phyloP scores from a whole-genome alignment of 1,140 invertebrate genomes.

The Nephila pilipes region DNA sequence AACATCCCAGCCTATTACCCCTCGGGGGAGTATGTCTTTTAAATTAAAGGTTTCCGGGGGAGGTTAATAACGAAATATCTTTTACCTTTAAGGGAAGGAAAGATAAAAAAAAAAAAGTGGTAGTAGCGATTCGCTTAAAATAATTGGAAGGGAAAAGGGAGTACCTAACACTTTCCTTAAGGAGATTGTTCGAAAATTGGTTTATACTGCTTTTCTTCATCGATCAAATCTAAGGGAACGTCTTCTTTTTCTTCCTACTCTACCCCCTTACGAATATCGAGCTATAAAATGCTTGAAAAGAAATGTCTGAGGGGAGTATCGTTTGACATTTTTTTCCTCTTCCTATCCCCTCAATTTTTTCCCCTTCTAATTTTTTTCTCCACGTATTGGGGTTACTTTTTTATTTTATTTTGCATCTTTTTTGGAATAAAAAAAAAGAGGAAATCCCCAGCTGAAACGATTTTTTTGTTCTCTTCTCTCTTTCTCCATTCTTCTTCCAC shows the following conservation, averaged over 20 bases:
- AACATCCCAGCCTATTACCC: constrained; percentile 8
- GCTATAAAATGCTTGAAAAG: neutral
- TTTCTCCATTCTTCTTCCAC: neutral
- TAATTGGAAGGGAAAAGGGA: neutral
- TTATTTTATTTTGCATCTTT: neutral
- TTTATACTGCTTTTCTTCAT: constrained; percentile 57
- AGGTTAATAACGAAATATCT: constrained; percentile 51
- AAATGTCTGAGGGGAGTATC: constrained; percentile 52
- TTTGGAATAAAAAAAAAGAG: neutral
- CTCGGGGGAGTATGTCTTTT: constrained; percentile 2
- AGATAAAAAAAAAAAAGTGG: neutral
- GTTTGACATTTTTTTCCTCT: constrained; percentile 7
- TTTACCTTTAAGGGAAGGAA: neutral
- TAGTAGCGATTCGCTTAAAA: constrained; percentile 40
- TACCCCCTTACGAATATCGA: neutral
- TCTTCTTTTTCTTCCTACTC: neutral
- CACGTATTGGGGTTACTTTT: neutral
- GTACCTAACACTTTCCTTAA: constrained; percentile 9
- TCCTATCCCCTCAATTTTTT: neutral
- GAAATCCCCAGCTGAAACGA: neutral
- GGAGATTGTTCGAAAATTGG: constrained; percentile 34
- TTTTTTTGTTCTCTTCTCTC: neutral
- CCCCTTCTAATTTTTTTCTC: constrained; percentile 21
- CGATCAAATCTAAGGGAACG: constrained; percentile 23
- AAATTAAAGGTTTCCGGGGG: constrained; percentile 56